A percentile compares a stretch with the other conserved stretches of the same genome.
Conservation (phyloP, 2,113 vertebrate species). For the Ahaetulla prasina region DNA sequence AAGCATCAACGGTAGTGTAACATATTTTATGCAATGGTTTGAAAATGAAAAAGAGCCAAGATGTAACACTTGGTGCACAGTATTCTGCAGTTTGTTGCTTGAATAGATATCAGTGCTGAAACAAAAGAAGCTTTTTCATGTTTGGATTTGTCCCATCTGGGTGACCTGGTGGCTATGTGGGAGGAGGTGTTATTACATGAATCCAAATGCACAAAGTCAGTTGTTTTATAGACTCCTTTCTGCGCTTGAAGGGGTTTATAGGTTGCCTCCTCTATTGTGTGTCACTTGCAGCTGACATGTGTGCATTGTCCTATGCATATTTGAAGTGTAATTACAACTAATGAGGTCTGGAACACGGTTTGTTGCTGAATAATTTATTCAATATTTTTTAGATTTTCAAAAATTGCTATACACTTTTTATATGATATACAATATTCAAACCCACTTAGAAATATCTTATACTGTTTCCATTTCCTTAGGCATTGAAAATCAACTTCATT, state of each 20-base stretch:
- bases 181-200: constrained; percentile 82
- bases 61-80: constrained; percentile 72
- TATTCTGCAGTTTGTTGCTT: constrained; percentile 86
- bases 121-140: constrained; percentile 87
- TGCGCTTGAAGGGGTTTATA: constrained; percentile 93
- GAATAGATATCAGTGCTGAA: constrained; percentile 82
- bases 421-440: constrained; percentile 59
- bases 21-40: constrained; percentile 60
- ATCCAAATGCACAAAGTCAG: constrained; percentile 83
- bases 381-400: constrained; percentile 63
- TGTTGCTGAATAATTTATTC: constrained; percentile 84
- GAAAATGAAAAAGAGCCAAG: constrained; percentile 77
- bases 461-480: constrained; percentile 45
- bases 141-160: constrained; percentile 92
- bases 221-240: constrained; percentile 95
- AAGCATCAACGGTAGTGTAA: constrained; percentile 51
- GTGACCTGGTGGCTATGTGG: constrained; percentile 93
- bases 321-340: constrained; percentile 95
- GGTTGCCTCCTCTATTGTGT: constrained; percentile 87
- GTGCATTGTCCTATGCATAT: constrained; percentile 90
- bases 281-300: constrained; percentile 88
- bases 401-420: constrained; percentile 62
- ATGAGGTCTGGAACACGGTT: constrained; percentile 85
- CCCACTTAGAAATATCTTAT: constrained; percentile 46
- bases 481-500: constrained; percentile 34